Evolutionary conservation across 2,797 vertebrate species (phyloP).

Genomic region (Euphonia xanthogaster): DNA sequence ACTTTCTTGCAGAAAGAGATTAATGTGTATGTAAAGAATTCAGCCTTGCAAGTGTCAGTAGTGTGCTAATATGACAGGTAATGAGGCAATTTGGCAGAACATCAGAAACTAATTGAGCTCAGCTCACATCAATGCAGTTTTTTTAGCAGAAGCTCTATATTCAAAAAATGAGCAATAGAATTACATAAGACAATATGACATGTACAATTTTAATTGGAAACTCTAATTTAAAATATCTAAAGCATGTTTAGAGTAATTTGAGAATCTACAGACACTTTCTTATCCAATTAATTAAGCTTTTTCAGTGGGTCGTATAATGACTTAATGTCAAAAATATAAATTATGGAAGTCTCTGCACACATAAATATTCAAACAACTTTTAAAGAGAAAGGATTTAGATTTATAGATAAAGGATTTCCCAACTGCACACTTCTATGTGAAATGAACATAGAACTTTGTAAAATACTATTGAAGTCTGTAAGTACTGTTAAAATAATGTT

Average conservation of each 20-base stretch:
- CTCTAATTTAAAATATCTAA: slow-evolving; percentile 76
- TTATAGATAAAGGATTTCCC: slow-evolving; percentile 23
- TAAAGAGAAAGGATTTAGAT: slow-evolving; percentile 54
- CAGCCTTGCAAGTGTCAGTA: slow-evolving; percentile 40
- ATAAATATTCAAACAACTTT: slow-evolving; percentile 64
- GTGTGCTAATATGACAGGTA: slow-evolving; percentile 69
- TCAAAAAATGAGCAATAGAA: slow-evolving; percentile 57
- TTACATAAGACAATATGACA: slow-evolving; percentile 74
- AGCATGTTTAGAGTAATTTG: slow-evolving; percentile 73
- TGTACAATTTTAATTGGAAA: slow-evolving; percentile 74
- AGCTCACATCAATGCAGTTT: slow-evolving; percentile 63
- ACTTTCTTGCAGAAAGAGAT: slow-evolving; percentile 48
- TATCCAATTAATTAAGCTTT: slow-evolving; percentile 70
- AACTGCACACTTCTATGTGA: slow-evolving; percentile 25
- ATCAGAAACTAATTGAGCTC: slow-evolving; percentile 78
- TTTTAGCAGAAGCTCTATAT: slow-evolving; percentile 59
- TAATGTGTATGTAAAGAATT: slow-evolving; percentile 35
- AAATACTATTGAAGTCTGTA: neutral
- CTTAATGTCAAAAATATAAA: slow-evolving; percentile 68
- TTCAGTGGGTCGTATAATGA: slow-evolving; percentile 58
- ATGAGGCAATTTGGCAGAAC: slow-evolving; percentile 77
- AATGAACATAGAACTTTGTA: slow-evolving; percentile 17
- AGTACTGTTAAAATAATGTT: neutral
- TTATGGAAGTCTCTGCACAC: slow-evolving; percentile 46
- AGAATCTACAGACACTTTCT: slow-evolving; percentile 58